Base-by-base conservation (phyloP, 1,140 invertebrate genomes). In the Diorhabda carinulata region DNA sequence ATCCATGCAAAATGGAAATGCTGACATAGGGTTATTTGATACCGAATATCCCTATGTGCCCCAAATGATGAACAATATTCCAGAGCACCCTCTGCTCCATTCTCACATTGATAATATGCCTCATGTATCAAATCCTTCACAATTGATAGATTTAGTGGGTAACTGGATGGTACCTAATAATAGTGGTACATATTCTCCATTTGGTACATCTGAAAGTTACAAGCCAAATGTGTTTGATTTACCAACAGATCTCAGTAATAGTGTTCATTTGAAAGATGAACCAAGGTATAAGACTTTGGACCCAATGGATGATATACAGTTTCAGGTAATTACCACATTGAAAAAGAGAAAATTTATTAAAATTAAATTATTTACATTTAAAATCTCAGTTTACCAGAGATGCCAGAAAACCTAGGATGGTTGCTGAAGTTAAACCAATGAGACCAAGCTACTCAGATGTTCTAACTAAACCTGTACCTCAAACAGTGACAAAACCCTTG, bases 351-450 rank as follows among this genome's bases (percentile, higher is more conserved):
- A 61, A 61, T 45, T 66, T 41, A 25, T 25, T 64, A 71, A 66
- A 57, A 52, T 52, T 52, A 52, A 68, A 66, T 56, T 59, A 72
- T 68, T 58, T 71, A 64, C 52, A 2, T 8, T n/a, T n/a, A 8
- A 77, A 52, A 71, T 80, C 65, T 73, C 81, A 75, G 78, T 81
- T 81, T 63, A 77, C 74, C 64, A 81, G 80, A 75, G 84, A 75
- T 68, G 82, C 78, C 52, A 88, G 85, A 71, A 93, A 92, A 77
- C 87, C 88, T 63, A 83, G 91, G 43, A 92, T 91, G 77, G 87
- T 93, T 2, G 92, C 91, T 42, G 91, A 93, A 83, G 92, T 94
- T 0, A 92, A 92, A 76, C 91, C 91, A 3, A 92, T 93, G 91
- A 83, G 91, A 66, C 91, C 91, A 40, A 89, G 89, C 41, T 94